phyloP scores from a whole-genome alignment of 1,140 invertebrate genomes.

The Apis mellifera region DNA sequence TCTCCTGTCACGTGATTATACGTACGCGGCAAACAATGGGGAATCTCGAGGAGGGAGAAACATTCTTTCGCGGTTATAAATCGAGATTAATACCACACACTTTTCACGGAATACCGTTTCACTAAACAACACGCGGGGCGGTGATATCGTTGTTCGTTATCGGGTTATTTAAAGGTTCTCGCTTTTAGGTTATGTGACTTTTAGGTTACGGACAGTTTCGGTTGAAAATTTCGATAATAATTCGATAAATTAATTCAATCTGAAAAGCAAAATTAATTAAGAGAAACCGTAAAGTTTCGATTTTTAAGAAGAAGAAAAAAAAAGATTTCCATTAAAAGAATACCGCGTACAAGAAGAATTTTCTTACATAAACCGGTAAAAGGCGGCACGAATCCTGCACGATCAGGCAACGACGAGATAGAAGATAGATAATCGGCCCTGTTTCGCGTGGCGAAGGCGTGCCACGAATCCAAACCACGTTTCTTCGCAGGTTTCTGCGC shows the following conservation, averaged over 20 bases:
- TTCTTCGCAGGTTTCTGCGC: too few species aligned
- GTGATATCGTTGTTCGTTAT: not conserved
- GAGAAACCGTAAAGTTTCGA: not conserved
- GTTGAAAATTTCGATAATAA: too few species aligned
- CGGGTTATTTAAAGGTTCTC: not conserved
- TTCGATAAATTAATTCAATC: too few species aligned
- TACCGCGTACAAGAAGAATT: not conserved
- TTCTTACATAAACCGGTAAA: not conserved
- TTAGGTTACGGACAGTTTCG: too few species aligned
- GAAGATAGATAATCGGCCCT: too few species aligned
- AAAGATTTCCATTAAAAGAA: not conserved
- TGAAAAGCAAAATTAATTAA: too few species aligned
- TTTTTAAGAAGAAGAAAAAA: not conserved
- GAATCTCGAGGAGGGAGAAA: not conserved
- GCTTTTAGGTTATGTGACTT: not conserved
- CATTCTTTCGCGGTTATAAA: not conserved
- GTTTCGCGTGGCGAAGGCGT: too few species aligned
- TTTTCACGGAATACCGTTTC: conserved; percentile 16
- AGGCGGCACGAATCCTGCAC: too few species aligned
- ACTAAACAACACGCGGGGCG: not conserved
- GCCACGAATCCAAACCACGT: too few species aligned
- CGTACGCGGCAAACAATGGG: not conserved
- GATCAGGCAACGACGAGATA: not conserved
- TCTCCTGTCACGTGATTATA: not conserved
- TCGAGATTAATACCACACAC: not conserved